Conservation (phyloP, 2,888 invertebrate genomes). For the Andrena minutula region DNA sequence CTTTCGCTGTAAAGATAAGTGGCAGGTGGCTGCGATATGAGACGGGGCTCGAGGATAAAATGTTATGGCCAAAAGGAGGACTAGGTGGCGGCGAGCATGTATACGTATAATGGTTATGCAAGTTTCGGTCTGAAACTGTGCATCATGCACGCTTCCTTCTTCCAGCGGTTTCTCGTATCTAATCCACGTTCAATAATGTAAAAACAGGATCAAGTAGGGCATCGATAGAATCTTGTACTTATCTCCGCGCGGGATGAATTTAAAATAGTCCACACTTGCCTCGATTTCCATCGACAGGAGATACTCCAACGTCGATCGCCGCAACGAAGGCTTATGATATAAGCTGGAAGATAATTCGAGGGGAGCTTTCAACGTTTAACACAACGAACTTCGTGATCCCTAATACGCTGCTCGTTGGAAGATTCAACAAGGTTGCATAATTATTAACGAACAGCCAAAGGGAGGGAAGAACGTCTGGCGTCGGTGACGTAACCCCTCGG, state of each 20-base stretch:
- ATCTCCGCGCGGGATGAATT: background rate
- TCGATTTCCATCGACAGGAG: background rate
- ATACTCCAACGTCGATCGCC: background rate
- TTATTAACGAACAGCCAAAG: conserved; percentile 51
- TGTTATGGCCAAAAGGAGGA: conserved; percentile 31
- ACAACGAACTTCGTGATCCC: background rate
- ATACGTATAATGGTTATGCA: conserved; percentile 41
- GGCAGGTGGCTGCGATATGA: conserved; percentile 39
- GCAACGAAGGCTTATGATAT: background rate
- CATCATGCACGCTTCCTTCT: conserved; percentile 37
- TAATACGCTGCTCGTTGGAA: conserved; percentile 27
- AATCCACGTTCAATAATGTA: conserved; percentile 6
- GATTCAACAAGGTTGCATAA: conserved; percentile 52
- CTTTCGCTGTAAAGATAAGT: conserved; percentile 28
- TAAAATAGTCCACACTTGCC: background rate
- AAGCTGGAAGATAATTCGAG: background rate
- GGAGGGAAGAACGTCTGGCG: conserved; percentile 10
- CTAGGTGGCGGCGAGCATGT: background rate
- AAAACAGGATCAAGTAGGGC: too few species aligned
- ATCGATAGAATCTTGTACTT: background rate
- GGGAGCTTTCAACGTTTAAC: background rate
- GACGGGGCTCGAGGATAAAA: conserved; percentile 42
- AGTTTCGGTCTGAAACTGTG: conserved; percentile 48
- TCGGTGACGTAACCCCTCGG: conserved; percentile 19
- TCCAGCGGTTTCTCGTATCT: conserved; percentile 8